These are phyloP conservation scores for Pyrrhosoma nymphula DNA, from an alignment of 2,888 invertebrate species.

Conservation along the genomic window DNA sequence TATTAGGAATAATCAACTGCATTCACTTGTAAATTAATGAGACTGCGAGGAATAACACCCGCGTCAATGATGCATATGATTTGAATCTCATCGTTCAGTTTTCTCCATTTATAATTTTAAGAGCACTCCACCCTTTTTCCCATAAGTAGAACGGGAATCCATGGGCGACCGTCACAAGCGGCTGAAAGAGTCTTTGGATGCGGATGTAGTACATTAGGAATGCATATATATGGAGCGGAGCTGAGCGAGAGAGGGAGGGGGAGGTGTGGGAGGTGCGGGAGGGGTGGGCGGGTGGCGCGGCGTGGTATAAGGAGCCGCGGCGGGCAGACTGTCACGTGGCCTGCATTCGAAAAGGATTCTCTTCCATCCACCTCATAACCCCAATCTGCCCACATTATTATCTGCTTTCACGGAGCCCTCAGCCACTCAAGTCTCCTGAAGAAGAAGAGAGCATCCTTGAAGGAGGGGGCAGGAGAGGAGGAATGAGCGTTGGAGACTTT, in stretches of 20 bases:
- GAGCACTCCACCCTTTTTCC: not conserved
- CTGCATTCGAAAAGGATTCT: slow-evolving; percentile 61
- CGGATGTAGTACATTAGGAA: not conserved
- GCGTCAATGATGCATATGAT: not conserved
- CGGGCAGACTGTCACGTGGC: slow-evolving; percentile 42
- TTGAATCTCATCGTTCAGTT: not conserved
- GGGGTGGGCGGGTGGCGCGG: not conserved
- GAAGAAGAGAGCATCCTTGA: not conserved
- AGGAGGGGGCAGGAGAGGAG: not conserved
- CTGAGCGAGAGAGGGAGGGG: too few relatives aligned
- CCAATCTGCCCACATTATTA: slow-evolving; percentile 67
- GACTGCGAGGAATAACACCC: not conserved
- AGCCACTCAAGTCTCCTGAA: not conserved
- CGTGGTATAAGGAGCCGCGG: not conserved
- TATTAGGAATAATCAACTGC: not conserved
- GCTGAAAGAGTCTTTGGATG: not conserved
- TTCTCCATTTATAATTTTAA: not conserved
- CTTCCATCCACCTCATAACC: slow-evolving; percentile 60
- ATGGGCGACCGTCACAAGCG: not conserved
- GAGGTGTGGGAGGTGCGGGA: not conserved
- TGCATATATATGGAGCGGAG: not conserved
- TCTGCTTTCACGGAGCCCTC: slow-evolving; percentile 55
- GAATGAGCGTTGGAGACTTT: slow-evolving; percentile 6
- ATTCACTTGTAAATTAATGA: not conserved
- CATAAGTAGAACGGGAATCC: not conserved